A percentile compares a stretch with the other conserved stretches of the same genome.
Conservation (phyloP, 2,797 vertebrate species). For the Zalophus californianus region DNA sequence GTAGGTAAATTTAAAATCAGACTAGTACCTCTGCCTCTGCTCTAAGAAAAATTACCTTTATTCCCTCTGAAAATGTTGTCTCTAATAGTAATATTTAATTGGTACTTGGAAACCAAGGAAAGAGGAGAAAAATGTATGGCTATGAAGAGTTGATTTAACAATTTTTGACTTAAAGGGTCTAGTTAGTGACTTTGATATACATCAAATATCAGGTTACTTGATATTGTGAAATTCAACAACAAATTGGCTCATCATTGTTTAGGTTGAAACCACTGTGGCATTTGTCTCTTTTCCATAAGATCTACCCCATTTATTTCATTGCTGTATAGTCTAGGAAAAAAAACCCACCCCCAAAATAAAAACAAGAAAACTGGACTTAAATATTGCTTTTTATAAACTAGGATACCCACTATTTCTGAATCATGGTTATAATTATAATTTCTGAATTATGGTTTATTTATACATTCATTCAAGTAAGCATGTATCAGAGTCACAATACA, state of each 20-base stretch:
- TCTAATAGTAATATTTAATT: constrained; percentile 28
- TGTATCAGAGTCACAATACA: neutral
- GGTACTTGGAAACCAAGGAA: neutral
- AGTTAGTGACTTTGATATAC: neutral
- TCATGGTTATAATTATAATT: neutral
- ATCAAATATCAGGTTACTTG: neutral
- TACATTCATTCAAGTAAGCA: neutral
- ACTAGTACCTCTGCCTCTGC: neutral
- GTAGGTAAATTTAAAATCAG: neutral
- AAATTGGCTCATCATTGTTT: neutral
- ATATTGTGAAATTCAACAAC: constrained; percentile 26
- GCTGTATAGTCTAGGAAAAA: neutral
- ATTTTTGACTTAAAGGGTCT: neutral
- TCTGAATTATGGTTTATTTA: neutral
- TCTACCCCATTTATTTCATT: neutral
- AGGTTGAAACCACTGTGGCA: neutral
- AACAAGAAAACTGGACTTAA: constrained; percentile 9
- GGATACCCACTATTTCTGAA: neutral
- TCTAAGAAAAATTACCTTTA: neutral
- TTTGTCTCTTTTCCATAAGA: constrained; percentile 18
- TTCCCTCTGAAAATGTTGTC: neutral
- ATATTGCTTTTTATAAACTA: constrained; percentile 7
- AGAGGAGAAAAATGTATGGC: neutral
- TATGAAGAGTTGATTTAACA: neutral
- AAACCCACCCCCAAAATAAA: neutral